Evolutionary conservation across 2,797 vertebrate species (phyloP), one percentile per base, ranked within the genome.

Genomic region (Antennarius maculatus): DNA sequence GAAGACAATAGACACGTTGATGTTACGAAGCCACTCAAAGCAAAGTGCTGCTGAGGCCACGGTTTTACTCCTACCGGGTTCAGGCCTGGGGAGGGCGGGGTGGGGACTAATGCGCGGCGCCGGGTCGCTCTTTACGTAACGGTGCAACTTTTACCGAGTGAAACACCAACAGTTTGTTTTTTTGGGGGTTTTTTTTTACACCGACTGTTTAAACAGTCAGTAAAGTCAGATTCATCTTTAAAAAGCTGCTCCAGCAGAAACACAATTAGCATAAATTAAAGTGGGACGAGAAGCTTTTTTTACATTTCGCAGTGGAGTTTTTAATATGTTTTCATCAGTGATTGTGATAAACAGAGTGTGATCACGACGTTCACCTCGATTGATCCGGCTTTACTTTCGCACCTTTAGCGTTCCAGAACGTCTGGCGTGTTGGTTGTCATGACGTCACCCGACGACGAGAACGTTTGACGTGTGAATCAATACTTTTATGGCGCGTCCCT

Each of bases 51-150:
- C 80, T 68, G 83, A 86, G 73, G 82, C 83, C 79, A 43, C 85
- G 76, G 71, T 84, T 86, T 79, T 57, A 83, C 89, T 89, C 87
- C 91, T 84, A 89, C 85, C 16, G 76, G 76, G 89, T 89, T 88
- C 85, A 88, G 84, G 73, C 71, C 62, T 77, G 74, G 79, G 85
- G 71, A 64, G 78, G 31, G 1, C 23, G 23, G 23, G 23, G 23
- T 23, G 23, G 31, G 63, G 73, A 65, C 79, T 86, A 85, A 88
- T 83, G 86, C 76, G 76, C 78, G 83, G 80, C 82, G 81, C 79
- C 76, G 80, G 72, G 61, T 73, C 68, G 66, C 8, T 34, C 61
- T 84, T 77, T 57, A 82, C 84, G 78, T 67, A 81, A 88, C 91
- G 80, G 89, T 59, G 78, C 65, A 68, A 27, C 67, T 73, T 23